Evolutionary conservation across 2,113 vertebrate genomes (phyloP).

Genomic region (Archilochus colubris): DNA sequence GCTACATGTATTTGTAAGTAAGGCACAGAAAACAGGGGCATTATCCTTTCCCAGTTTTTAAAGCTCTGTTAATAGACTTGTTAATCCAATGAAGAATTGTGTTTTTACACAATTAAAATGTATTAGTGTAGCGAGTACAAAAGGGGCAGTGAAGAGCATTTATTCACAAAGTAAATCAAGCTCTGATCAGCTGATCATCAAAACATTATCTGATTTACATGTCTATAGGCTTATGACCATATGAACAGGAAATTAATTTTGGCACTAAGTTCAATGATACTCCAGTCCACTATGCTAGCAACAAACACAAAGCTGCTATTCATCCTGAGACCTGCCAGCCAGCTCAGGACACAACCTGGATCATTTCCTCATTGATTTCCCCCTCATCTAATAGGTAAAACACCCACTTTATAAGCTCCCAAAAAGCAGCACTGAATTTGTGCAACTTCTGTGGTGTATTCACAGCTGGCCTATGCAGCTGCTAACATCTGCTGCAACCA

Average conservation of each 20-base stretch:
- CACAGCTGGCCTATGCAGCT: neutral
- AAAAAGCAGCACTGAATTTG: neutral
- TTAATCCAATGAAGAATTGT: conserved; percentile 78
- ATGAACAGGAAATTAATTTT: conserved; percentile 82
- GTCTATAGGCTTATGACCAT: conserved; percentile 76
- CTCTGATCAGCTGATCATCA: conserved; percentile 81
- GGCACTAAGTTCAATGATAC: conserved; percentile 65
- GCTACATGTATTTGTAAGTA: conserved; percentile 58
- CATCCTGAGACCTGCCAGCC: neutral
- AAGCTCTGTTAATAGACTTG: conserved; percentile 74
- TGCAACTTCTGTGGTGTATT: neutral
- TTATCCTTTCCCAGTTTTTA: conserved; percentile 69
- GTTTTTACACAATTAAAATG: conserved; percentile 79
- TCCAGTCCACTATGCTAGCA: conserved; percentile 40
- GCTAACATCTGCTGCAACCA: neutral
- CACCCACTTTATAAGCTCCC: neutral
- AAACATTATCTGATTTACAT: conserved; percentile 84
- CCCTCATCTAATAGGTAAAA: neutral
- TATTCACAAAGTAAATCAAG: conserved; percentile 75
- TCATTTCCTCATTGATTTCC: neutral
- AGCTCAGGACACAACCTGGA: neutral
- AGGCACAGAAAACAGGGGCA: conserved; percentile 47
- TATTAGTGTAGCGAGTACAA: conserved; percentile 74
- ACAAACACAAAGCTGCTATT: conserved; percentile 58
- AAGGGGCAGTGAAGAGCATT: conserved; percentile 70